Conservation (phyloP, 2,888 invertebrate species). For the Drosophila rubida region DNA sequence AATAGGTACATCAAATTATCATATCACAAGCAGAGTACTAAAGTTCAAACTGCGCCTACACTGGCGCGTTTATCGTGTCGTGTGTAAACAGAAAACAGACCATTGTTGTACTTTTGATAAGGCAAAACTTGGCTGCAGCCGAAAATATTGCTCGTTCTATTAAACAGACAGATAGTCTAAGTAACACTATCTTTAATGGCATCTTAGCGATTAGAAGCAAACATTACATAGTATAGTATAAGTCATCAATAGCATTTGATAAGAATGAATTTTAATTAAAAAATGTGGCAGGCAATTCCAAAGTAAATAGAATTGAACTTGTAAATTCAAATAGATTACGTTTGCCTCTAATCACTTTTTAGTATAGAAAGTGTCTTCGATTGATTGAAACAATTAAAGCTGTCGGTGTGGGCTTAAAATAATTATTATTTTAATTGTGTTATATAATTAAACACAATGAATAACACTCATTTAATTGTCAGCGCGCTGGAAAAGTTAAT, state of each 20-base stretch:
- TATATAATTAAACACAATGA: constrained; percentile 28
- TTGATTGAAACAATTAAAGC: constrained; percentile 1
- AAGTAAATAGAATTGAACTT: constrained; percentile 1
- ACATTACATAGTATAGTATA: not conserved
- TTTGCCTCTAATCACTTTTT: not conserved
- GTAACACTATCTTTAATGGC: too few species aligned
- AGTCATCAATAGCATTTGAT: not conserved
- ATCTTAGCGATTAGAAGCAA: not conserved
- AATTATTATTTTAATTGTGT: constrained; percentile 50
- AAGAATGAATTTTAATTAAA: not conserved
- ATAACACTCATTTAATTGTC: constrained; percentile 48
- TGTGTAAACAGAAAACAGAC: not conserved
- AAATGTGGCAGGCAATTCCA: not conserved
- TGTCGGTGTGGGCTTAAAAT: not conserved
- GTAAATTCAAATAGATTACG: not conserved
- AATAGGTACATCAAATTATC: constrained; percentile 1
- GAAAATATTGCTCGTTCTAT: too few species aligned
- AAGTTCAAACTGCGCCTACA: not conserved
- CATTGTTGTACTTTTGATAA: not conserved
- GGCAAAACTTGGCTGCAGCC: not conserved
- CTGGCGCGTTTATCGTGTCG: not conserved
- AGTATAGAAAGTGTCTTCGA: not conserved
- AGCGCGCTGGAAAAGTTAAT: constrained; percentile 38
- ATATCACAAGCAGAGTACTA: not conserved
- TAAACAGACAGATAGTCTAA: too few species aligned